Conservation (phyloP, 2,113 vertebrate species). For the Taurulus bubalis region DNA sequence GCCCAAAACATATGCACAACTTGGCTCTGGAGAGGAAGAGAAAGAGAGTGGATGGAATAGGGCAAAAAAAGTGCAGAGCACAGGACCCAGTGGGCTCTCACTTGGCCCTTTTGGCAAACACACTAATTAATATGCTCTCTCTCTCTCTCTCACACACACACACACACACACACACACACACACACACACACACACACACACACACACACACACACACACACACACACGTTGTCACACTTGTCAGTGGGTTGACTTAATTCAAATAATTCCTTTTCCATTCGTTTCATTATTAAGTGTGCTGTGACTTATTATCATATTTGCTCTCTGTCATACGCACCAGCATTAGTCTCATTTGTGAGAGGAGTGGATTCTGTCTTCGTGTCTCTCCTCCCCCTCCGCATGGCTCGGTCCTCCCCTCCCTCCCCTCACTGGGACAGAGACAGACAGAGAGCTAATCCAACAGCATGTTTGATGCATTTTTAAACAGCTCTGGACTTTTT, state of each 20-base stretch:
- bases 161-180: slow-evolving; percentile 11
- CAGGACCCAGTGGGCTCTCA: slow-evolving; percentile 73
- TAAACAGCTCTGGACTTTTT: slow-evolving; percentile 83
- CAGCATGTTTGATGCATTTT: slow-evolving; percentile 87
- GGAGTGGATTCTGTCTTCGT: slow-evolving; percentile 29
- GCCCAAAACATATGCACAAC: slow-evolving; percentile 74
- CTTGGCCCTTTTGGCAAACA: slow-evolving; percentile 72
- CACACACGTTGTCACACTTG: slow-evolving; percentile 42
- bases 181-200: slow-evolving; percentile 15
- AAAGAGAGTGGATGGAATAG: slow-evolving; percentile 49
- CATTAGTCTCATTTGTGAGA: slow-evolving; percentile 52
- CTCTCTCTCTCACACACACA: neutral
- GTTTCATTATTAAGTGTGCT: slow-evolving; percentile 53
- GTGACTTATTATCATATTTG: slow-evolving; percentile 60
- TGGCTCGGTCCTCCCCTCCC: slow-evolving; percentile 28
- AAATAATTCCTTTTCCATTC: slow-evolving; percentile 55
- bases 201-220: slow-evolving; percentile 11
- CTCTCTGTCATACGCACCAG: slow-evolving; percentile 31
- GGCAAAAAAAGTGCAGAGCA: slow-evolving; percentile 63
- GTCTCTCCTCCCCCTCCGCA: neutral
- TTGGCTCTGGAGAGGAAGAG: slow-evolving; percentile 62
- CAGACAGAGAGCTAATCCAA: slow-evolving; percentile 78
- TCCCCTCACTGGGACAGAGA: slow-evolving; percentile 51
- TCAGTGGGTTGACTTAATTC: slow-evolving; percentile 38
- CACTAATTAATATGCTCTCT: slow-evolving; percentile 70